A percentile compares a stretch with the other conserved stretches of the same genome.
Evolutionary conservation across 2,797 vertebrate genomes (phyloP).

Genomic region (Sarcophilus harrisii): DNA sequence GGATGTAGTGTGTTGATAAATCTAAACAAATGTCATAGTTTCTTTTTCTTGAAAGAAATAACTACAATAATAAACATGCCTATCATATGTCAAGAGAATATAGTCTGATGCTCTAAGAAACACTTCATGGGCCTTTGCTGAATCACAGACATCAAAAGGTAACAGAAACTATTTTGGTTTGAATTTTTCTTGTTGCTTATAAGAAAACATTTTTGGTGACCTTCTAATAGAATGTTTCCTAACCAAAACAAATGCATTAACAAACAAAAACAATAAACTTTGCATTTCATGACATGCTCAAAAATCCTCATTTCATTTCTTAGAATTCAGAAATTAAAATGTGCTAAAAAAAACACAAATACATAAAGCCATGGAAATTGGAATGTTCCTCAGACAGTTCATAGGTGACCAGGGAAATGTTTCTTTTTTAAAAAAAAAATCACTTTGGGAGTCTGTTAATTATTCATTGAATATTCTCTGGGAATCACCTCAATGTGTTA

Average conservation of each 20-base stretch:
- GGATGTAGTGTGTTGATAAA: slow-evolving; percentile 1
- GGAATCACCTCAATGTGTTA: not conserved
- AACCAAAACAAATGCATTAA: not conserved
- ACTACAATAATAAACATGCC: slow-evolving; percentile 43
- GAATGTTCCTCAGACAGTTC: not conserved
- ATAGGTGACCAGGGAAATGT: not conserved
- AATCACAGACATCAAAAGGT: slow-evolving; percentile 31
- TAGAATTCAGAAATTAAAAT: not conserved
- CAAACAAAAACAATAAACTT: not conserved
- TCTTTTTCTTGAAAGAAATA: slow-evolving; percentile 59
- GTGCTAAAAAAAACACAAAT: not conserved
- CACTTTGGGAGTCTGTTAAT: not conserved
- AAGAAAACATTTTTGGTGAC: slow-evolving; percentile 13
- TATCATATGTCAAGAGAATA: not conserved
- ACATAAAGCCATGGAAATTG: not conserved
- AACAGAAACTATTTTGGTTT: slow-evolving; percentile 24
- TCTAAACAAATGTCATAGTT: slow-evolving; percentile 44
- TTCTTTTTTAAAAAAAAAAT: not conserved
- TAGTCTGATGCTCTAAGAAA: not conserved
- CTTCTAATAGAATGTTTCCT: slow-evolving; percentile 15
- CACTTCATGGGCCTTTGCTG: not conserved
- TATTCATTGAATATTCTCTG: slow-evolving; percentile 5
- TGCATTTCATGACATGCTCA: not conserved
- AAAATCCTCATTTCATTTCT: not conserved
- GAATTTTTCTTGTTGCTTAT: slow-evolving; percentile 41